Percentiles rank a stretch among this genome's conserved stretches.
phyloP scores from a whole-genome alignment of 1,140 invertebrate species.

The Tetragonula clypearis region DNA sequence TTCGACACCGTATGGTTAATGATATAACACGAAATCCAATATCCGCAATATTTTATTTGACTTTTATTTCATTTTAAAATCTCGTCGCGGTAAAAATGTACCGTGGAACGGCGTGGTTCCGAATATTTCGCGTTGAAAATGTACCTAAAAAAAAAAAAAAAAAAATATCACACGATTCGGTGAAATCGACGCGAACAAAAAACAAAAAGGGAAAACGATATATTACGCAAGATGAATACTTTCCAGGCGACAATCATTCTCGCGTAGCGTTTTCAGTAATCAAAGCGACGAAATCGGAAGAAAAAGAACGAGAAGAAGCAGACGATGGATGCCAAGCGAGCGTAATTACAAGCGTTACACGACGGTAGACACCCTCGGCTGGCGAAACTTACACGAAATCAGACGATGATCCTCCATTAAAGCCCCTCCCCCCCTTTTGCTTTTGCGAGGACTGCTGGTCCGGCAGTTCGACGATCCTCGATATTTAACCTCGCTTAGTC shows the following conservation, averaged over 20 bases:
- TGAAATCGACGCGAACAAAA: no score
- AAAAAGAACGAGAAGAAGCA: not conserved
- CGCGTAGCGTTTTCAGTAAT: not conserved
- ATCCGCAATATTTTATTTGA: not conserved
- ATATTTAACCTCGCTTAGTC: constrained; percentile 53
- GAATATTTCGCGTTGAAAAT: no score
- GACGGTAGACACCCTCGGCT: not conserved
- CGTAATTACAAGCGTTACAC: constrained; percentile 18
- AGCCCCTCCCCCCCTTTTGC: constrained; percentile 28
- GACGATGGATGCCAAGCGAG: no score
- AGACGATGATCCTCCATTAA: constrained; percentile 65
- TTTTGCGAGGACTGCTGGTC: constrained; percentile 53
- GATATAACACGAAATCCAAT: not conserved
- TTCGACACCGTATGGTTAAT: not conserved
- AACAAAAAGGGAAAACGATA: no score
- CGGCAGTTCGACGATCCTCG: constrained; percentile 57
- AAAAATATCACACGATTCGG: no score
- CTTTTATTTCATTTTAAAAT: not conserved
- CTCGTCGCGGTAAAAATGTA: not conserved
- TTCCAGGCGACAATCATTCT: not conserved
- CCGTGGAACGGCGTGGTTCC: not conserved
- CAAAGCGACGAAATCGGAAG: not conserved
- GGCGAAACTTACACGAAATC: constrained; percentile 57
- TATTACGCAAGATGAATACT: not conserved
- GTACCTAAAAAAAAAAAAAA: no score